These are phyloP conservation scores for Hemibagrus guttatus DNA, from an alignment of 2,797 vertebrate species.

Conservation along the genomic window DNA sequence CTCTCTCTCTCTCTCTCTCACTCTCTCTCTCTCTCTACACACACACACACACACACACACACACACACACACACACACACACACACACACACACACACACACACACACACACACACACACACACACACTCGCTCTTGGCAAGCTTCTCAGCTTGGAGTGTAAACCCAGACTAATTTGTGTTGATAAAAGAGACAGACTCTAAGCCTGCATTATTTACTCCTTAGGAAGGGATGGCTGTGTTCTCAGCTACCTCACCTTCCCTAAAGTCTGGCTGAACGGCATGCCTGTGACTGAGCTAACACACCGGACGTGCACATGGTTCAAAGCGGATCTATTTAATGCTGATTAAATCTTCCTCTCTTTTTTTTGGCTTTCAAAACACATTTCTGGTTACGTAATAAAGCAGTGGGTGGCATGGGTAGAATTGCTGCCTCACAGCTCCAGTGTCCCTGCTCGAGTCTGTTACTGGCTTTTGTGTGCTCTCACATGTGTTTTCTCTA, in stretches of 20 bases:
- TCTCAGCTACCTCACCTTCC: slow-evolving; percentile 33
- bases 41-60: too few relatives aligned
- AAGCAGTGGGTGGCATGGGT: neutral
- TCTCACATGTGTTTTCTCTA: neutral
- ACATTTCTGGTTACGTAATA: neutral
- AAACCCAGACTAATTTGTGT: slow-evolving; percentile 57
- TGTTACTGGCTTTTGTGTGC: neutral
- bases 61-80: neutral
- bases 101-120: slow-evolving; percentile 28
- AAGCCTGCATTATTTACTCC: slow-evolving; percentile 57
- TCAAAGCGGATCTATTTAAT: neutral
- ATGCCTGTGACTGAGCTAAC: slow-evolving; percentile 13
- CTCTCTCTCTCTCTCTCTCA: too few relatives aligned
- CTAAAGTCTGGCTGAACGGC: slow-evolving; percentile 35
- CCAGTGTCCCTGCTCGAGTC: neutral
- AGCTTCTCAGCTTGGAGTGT: slow-evolving; percentile 42
- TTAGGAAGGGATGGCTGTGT: slow-evolving; percentile 45
- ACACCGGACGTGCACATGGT: neutral
- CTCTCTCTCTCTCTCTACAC: too few relatives aligned
- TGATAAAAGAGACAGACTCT: slow-evolving; percentile 57
- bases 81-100: slow-evolving; percentile 16
- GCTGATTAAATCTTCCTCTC: slow-evolving; percentile 9
- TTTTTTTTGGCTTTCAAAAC: slow-evolving; percentile 7
- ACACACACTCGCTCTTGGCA: slow-evolving; percentile 47
- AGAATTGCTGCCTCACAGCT: neutral